Base-by-base conservation (phyloP, 2,888 invertebrate species). In the Zaprionus bogoriensis region DNA sequence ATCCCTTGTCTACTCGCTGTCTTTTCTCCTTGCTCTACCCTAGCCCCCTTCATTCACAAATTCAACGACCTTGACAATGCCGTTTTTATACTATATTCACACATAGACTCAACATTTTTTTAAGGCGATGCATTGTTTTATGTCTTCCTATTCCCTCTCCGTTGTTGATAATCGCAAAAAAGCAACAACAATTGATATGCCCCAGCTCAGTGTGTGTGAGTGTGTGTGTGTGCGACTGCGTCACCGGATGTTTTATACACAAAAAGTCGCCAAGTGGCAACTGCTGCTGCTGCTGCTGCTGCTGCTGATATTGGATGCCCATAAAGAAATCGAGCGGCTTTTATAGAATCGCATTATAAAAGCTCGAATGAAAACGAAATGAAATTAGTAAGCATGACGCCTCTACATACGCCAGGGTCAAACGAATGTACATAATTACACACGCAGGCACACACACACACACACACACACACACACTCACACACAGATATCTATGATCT, bases 231-330 rank as follows among this genome's bases (percentile, higher is more conserved):
- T 36, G 6, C 6, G 51, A 36, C 46, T 62, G 62, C 77, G 77
- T 76, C 73, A 70, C 67, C 76, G 76, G 73, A 75, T 73, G 73
- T 66, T 46, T 66, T 51, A 70, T 25, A 58, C 58, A 68, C 32
- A 58, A 61, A 59, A 48, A 60, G 55, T 64, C 64, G 53, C 54
- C 72, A 65, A 69, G 65, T 74, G 65, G 50, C 52, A 52, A 60
- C 54, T 32, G 17, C 52, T 59, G 67, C 67, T 62, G 73, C 75
- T 73, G 75, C 66, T 70, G 75, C n/a, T n/a, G n/a, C n/a, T n/a
- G n/a, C n/a, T 59, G 67, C 67, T 62, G 73, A 73, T 73, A 73
- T 71, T 70, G 75, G 75, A 73, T 70, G 76, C 52, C 70, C 58
- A 61, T 54, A 70, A 38, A 69, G 47, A 59, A 71, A 36, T 54